Evolutionary conservation across 2,113 vertebrate genomes (phyloP).

Genomic region (Nestor notabilis): DNA sequence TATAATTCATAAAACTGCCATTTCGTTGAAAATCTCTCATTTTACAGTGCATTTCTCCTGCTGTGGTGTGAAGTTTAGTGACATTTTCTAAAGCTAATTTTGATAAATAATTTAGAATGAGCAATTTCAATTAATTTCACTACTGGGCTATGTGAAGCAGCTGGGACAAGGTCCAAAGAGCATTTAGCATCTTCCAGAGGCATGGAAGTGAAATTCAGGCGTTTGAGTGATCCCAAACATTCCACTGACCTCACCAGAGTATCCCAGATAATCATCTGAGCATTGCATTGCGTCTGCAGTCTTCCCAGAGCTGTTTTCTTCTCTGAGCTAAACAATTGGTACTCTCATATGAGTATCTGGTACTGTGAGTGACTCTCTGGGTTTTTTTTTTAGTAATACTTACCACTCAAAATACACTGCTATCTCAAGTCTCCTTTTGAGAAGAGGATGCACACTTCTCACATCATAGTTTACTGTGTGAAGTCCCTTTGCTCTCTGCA

Average conservation of each 20-base stretch:
- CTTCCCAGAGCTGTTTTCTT: fast-evolving
- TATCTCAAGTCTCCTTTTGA: not conserved
- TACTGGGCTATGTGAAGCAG: not conserved
- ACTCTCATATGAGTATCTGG: not conserved
- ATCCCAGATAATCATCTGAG: not conserved
- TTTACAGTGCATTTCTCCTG: not conserved
- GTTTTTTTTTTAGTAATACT: not conserved
- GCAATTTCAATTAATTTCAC: not conserved
- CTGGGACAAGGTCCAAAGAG: not conserved
- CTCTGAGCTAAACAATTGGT: not conserved
- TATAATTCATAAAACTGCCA: not conserved
- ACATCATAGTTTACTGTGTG: no score
- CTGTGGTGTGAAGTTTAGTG: not conserved
- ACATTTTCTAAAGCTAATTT: not conserved
- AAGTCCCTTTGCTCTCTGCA: not conserved
- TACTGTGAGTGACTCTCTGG: not conserved
- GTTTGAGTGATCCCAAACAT: not conserved
- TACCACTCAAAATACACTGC: not conserved
- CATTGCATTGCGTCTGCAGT: not conserved
- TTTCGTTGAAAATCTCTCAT: not conserved
- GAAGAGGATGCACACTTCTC: not conserved
- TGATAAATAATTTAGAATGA: not conserved
- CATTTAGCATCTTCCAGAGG: not conserved
- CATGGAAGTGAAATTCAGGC: not conserved
- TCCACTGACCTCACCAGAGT: not conserved